These are phyloP conservation scores for Lathronympha strigana DNA, from an alignment of 2,888 invertebrate genomes.

Conservation along the genomic window DNA sequence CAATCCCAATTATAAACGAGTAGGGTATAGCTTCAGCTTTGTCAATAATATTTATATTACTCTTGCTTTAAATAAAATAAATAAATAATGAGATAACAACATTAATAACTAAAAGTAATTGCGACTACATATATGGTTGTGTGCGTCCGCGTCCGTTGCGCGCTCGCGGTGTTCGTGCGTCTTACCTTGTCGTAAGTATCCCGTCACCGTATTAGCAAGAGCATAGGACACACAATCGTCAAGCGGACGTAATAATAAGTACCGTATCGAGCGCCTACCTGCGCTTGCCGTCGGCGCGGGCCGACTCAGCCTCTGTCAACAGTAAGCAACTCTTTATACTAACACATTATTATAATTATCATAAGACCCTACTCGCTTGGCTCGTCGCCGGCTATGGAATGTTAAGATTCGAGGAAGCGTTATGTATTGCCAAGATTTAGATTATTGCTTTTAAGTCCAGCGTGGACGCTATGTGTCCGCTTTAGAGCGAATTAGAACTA, in stretches of 20 bases:
- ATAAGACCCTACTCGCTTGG: conserved; percentile 38
- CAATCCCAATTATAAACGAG: background rate
- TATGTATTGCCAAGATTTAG: conserved; percentile 28
- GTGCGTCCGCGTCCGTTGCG: conserved; percentile 23
- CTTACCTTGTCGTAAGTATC: conserved; percentile 60
- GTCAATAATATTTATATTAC: no score
- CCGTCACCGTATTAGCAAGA: conserved; percentile 61
- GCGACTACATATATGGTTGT: background rate
- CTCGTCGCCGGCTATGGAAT: conserved; percentile 35
- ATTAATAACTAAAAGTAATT: background rate
- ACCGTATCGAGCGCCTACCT: conserved; percentile 61
- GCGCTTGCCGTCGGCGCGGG: conserved; percentile 49
- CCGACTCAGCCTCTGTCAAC: conserved; percentile 47
- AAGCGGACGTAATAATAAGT: conserved; percentile 56
- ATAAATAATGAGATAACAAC: no score
- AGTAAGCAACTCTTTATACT: conserved; percentile 44
- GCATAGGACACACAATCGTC: conserved; percentile 60
- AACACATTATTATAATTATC: conserved; percentile 29
- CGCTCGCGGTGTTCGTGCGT: conserved; percentile 37
- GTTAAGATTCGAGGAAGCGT: conserved; percentile 32
- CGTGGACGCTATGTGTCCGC: conserved; percentile 3
- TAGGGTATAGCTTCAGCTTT: no score
- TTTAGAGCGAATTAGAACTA: conserved; percentile 17
- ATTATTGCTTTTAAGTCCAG: conserved; percentile 4
- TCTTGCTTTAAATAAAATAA: no score